Base-by-base conservation (phyloP, 2,888 invertebrate species). In the Orthosia cruda region DNA sequence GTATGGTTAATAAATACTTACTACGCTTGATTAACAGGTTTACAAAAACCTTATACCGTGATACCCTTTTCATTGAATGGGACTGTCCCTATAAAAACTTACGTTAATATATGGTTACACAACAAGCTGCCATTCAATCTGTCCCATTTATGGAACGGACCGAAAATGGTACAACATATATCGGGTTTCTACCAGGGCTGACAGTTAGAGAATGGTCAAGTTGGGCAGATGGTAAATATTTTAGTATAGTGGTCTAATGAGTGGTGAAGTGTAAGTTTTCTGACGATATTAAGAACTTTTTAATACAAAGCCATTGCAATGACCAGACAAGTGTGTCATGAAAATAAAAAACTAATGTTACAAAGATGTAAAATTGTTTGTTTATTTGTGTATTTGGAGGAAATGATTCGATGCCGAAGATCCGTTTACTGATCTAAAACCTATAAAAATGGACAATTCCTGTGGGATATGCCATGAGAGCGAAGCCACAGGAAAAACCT, bases 91-190 rank as follows among this genome's bases (percentile, higher is more conserved):
- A 76, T 59, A 49, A 80, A 83, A 71, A 77, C 73, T 71, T 65
- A 57, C n/a, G 73, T 49, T 68, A 69, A 70, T 71, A 72, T 79
- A 72, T 54, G 75, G 80, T 84, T 80, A 75, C 86, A 74, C 69
- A 70, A 79, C 71, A 74, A 54, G 50, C 80, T 23, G 67, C 26
- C 62, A 74, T 78, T 77, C 73, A 77, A 87, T 86, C 67, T 73
- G 80, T 50, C 64, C 81, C 80, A 76, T 84, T 85, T 88, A 84
- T 78, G 85, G 87, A 40, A 54, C 61, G 77, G 67, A 50, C 82
- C 82, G 59, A 71, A 82, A 85, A 76, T 81, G 80, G 81, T 77
- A 85, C 73, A 80, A 74, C 77, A 84, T 71, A 69, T 86, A 86
- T 87, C 66, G 59, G 49, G 72, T 88, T 84, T 80, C 87, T 0